Evolutionary conservation across 2,113 vertebrate species (phyloP), one percentile per base, ranked within the genome.

Genomic region (Parotia lawesii): DNA sequence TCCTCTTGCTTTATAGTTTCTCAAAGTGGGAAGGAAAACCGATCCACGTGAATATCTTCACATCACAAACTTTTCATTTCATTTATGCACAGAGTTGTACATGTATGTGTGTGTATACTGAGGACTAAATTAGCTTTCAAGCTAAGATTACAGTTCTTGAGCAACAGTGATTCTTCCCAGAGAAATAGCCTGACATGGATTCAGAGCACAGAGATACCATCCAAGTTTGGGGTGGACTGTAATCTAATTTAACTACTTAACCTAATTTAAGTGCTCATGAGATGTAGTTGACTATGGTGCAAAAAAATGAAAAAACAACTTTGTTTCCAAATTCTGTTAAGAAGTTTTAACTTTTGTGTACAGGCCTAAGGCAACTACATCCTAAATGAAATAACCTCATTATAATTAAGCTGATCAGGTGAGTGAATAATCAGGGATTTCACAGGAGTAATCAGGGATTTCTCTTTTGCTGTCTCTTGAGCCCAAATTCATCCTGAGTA

Each of bases 241-340:
- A 91, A 93, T 90, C 90, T 80, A 85, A 96, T 96, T 93, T 83
- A 77, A 87, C 42, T 82, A n/a, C 74, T 93, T 95, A 89, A 93
- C 31, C 74, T 91, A 94, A 94, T 96, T 94, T 85, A 95, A 65
- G 42, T 95, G 60, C 65, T 92, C 12, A 1, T 80, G 82, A 94
- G 67, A 62, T 62, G 35, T 54, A 88, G 67, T 54, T 72, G 21
- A 80, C 38, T 91, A 22, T 51, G 60, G 23, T 77, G 51, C 62
- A 94, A 82, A 93, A 94, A 89, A 93, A 73, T 51, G 20, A 67
- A 82, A 82, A 78, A 92, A 87, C 64, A 86, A 62, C 14, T 72
- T 72, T 66, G 50, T 95, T 96, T 94, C 85, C 82, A 94, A 76
- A 70, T 96, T 79, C 62, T 83, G 22, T 87, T 87, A 81, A 84